Conservation (phyloP, 2,888 invertebrate species). For the Leptothorax acervorum region DNA sequence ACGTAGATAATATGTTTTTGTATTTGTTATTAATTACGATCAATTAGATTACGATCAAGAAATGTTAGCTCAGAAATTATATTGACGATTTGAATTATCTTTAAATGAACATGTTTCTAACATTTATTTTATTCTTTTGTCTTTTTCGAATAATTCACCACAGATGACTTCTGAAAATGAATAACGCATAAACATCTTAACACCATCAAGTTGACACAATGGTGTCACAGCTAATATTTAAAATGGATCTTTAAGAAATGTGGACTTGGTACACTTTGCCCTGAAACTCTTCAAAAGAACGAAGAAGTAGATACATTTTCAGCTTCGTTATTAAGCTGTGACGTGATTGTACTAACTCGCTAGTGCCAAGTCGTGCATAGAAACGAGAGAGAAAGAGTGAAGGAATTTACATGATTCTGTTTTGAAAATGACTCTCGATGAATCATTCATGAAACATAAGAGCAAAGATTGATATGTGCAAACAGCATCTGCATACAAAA, state of each 20-base stretch:
- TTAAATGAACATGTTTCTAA: background rate
- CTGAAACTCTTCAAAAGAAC: background rate
- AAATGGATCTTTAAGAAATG: conserved; percentile 28
- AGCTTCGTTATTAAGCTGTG: background rate
- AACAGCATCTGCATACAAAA: conserved; percentile 33
- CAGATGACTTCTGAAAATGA: background rate
- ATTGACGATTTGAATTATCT: background rate
- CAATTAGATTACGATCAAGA: background rate
- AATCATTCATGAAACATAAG: conserved; percentile 28
- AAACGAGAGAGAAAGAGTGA: background rate
- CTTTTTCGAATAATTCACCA: background rate
- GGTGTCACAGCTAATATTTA: conserved; percentile 38
- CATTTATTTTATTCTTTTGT: background rate
- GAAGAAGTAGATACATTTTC: background rate
- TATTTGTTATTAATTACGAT: background rate
- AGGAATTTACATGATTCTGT: conserved; percentile 6
- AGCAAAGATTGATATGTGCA: conserved; percentile 24
- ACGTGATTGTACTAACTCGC: conserved; percentile 30
- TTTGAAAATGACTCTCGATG: conserved; percentile 9
- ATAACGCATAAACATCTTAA: background rate
- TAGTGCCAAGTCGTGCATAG: too few species aligned
- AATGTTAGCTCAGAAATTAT: background rate
- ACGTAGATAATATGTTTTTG: background rate
- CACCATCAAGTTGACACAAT: conserved; percentile 9
- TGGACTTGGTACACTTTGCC: conserved; percentile 12